Base-by-base conservation (phyloP, 1,140 invertebrate genomes). In the Drosophila tsacasi region DNA sequence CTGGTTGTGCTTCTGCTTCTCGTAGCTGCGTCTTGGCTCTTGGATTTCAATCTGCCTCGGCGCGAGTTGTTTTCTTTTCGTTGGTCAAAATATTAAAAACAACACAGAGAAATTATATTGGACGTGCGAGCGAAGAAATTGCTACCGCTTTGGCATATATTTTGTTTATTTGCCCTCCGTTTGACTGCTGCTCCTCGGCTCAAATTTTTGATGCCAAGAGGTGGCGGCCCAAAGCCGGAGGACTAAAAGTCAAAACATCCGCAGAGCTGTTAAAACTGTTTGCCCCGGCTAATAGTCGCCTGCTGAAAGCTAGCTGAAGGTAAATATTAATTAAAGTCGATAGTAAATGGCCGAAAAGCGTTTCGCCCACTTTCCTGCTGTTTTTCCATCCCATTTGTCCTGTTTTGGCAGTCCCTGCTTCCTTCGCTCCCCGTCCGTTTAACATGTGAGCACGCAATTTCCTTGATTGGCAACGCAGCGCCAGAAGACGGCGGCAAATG, bases 251-350 rank as follows among this genome's bases (percentile, higher is more conserved):
- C 62, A 78, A 83, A 80, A 71, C 62, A 81, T 76, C 62, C 73
- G 67, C 37, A 69, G 77, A 87, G 84, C 84, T 87, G 84, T 87
- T 87, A 87, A 87, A 82, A 90, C 81, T 89, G 85, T 89, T 89
- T 89, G 81, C 85, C 67, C 52, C 78, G 71, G 85, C 79, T 89
- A 89, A 90, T 90, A 89, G 84, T 85, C 50, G 63, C 55, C 58
- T 30, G 62, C 54, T 49, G 66, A 71, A 76, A 83, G 78, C 67
- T 42, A 73, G 60, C 80, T 63, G 68, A 78, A 78, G 50, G 79
- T 86, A 85, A 85, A 85, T 86, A 85, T 86, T 85, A 85, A 86
- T 85, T 85, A 85, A 85, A 86, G 83, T 86, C 84, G 84, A 90
- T 87, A 84, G 84, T 87, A 83, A 89, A 90, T 87, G 83, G 81